phyloP scores from a whole-genome alignment of 2,797 vertebrate genomes.

The Hypotaenidia philippensis region DNA sequence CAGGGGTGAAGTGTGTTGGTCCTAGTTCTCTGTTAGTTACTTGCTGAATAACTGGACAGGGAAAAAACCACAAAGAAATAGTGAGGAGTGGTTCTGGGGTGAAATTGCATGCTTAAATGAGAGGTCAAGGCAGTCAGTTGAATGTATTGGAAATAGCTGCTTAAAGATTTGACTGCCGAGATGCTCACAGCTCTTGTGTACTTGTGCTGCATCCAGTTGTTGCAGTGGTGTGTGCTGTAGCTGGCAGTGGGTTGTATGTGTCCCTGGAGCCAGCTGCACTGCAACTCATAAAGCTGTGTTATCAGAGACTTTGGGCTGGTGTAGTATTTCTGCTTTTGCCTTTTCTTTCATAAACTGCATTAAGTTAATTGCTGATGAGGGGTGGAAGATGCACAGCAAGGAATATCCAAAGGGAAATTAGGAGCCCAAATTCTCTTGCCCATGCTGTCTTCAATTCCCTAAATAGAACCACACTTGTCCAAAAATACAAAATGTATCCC shows the following conservation, averaged over 20 bases:
- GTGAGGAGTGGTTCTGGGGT: neutral
- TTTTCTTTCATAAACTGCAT: neutral
- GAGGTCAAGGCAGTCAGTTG: neutral
- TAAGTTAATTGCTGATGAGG: neutral
- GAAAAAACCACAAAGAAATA: neutral
- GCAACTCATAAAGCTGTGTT: neutral
- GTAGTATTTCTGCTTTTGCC: neutral
- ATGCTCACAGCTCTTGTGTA: fast-evolving
- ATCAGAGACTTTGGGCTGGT: neutral
- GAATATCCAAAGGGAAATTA: neutral
- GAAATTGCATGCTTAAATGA: neutral
- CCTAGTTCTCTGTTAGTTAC: neutral
- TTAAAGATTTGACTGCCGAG: neutral
- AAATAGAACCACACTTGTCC: neutral
- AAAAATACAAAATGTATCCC: neutral
- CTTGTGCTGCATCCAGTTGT: fast-evolving
- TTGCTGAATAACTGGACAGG: neutral
- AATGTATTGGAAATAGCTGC: neutral
- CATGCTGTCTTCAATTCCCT: neutral
- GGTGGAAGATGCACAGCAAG: neutral
- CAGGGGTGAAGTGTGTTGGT: neutral
- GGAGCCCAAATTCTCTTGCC: neutral
- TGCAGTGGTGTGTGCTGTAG: fast-evolving
- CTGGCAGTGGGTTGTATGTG: fast-evolving
- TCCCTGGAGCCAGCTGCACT: neutral